These are phyloP conservation scores for Watsonalla binaria DNA, from an alignment of 2,888 invertebrate species.

Conservation along the genomic window DNA sequence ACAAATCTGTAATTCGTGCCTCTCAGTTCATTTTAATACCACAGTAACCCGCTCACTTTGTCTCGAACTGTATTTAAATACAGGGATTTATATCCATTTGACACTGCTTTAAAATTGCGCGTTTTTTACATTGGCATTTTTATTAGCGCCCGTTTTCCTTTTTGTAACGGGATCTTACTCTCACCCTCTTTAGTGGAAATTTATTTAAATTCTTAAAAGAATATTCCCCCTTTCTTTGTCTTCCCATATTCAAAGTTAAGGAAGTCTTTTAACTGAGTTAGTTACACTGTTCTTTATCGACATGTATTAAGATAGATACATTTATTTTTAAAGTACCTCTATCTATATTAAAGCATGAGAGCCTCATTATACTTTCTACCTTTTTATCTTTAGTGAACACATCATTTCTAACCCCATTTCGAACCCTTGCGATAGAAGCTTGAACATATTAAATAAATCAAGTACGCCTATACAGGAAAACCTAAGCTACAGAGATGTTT, in stretches of 20 bases:
- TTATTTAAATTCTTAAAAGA: conserved; percentile 73
- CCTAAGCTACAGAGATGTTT: too few species aligned
- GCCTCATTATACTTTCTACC: too few species aligned
- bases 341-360: too few species aligned
- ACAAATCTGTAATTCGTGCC: background rate
- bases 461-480: too few species aligned
- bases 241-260: conserved; percentile 39
- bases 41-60: conserved; percentile 21
- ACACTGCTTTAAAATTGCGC: conserved; percentile 56
- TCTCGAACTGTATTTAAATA: conserved; percentile 33
- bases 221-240: conserved; percentile 51
- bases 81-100: conserved; percentile 46
- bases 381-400: too few species aligned
- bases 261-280: conserved; percentile 55
- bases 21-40: background rate
- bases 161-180: conserved; percentile 60
- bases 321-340: conserved; percentile 19
- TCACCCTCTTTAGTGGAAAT: conserved; percentile 55
- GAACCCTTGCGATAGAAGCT: too few species aligned
- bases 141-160: conserved; percentile 63
- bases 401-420: too few species aligned
- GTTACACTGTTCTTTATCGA: conserved; percentile 15
- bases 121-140: conserved; percentile 55
- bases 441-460: too few species aligned
- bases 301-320: conserved; percentile 18